These are phyloP conservation scores for Rhodophaea formosa DNA, from an alignment of 2,888 invertebrate genomes.

Conservation along the genomic window DNA sequence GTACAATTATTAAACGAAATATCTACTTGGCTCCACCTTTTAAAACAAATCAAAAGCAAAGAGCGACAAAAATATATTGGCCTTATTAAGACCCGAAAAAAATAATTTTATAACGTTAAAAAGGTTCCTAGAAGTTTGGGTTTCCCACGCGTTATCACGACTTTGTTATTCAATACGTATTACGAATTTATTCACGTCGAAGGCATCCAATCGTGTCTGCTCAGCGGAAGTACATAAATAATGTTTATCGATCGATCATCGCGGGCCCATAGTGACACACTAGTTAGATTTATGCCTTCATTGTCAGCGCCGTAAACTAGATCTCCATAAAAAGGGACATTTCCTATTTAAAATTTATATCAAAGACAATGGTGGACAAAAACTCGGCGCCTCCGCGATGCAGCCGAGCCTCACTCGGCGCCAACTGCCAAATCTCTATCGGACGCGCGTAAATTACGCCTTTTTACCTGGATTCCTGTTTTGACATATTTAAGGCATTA, in stretches of 20 bases:
- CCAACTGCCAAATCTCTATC: conserved; percentile 81
- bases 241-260: conserved; percentile 81
- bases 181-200: conserved; percentile 56
- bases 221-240: conserved; percentile 78
- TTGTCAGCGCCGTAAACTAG: conserved; percentile 80
- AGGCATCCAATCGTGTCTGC: conserved; percentile 51
- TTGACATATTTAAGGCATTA: conserved; percentile 82
- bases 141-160: conserved; percentile 31
- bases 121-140: conserved; percentile 14
- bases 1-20: not conserved
- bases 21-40: not conserved
- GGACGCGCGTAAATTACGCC: conserved; percentile 80
- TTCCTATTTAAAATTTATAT: conserved; percentile 81
- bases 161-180: conserved; percentile 43
- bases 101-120: not conserved
- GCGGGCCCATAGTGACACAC: conserved; percentile 65
- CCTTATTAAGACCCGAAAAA: not conserved
- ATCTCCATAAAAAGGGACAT: conserved; percentile 80
- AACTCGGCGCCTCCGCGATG: conserved; percentile 76
- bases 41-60: not conserved
- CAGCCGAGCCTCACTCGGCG: conserved; percentile 61
- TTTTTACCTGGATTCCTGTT: conserved; percentile 82
- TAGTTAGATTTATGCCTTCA: conserved; percentile 79
- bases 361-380: conserved; percentile 81
- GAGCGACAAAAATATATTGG: not conserved